These are phyloP conservation scores for Willowsia nigromaculata DNA, from an alignment of 2,888 invertebrate genomes.

Conservation along the genomic window DNA sequence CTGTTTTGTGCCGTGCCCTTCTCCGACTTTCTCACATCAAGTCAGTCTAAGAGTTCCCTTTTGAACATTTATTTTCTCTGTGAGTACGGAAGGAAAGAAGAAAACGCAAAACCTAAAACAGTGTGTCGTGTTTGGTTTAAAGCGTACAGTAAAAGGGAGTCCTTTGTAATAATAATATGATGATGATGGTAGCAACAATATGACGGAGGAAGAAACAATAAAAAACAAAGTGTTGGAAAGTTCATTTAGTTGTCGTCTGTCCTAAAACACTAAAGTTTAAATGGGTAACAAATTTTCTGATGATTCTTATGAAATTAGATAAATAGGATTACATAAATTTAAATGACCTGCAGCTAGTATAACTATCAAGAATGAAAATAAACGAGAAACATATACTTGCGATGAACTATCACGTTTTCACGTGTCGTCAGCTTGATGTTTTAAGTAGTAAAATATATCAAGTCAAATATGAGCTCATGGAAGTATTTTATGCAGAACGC, in stretches of 20 bases:
- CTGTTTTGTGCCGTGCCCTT: neutral
- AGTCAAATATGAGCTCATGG: no score
- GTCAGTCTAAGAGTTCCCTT: neutral
- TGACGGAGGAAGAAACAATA: neutral
- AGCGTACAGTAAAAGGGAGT: neutral
- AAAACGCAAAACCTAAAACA: neutral
- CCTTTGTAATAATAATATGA: neutral
- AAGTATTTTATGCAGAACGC: no score
- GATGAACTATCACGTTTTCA: no score
- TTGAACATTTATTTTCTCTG: neutral
- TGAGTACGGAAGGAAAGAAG: neutral
- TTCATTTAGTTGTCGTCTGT: neutral
- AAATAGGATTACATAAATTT: neutral
- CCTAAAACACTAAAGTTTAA: neutral
- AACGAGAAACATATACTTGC: no score
- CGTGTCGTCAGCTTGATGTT: no score
- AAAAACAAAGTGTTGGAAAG: constrained; percentile 23
- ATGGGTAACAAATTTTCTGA: neutral
- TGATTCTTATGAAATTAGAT: neutral
- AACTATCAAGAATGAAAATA: neutral
- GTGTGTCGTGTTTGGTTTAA: neutral
- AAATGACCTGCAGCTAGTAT: neutral
- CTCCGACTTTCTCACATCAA: neutral
- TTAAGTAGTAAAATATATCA: no score
- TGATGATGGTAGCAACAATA: neutral